Evolutionary conservation across 2,888 invertebrate species (phyloP), one percentile per base, ranked within the genome.

Genomic region (Lutraria lutraria): DNA sequence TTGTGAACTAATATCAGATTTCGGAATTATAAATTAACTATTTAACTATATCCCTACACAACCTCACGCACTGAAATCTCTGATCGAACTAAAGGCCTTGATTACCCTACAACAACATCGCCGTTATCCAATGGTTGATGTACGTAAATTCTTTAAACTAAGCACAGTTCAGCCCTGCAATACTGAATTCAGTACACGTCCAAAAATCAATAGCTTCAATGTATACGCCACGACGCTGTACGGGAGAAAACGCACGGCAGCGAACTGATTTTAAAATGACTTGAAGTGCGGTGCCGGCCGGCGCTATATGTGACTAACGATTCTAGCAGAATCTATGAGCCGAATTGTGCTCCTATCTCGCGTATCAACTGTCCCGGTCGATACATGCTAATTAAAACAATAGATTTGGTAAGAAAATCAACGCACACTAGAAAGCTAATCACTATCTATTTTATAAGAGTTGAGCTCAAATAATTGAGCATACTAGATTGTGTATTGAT

Each of bases 301-400:
- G 25, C 21, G 29, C 34, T 43, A 8, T 72, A 31, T 76, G 54
- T 63, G 68, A 54, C 84, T 84, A 86, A 90, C 84, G 86, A 83
- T 81, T 83, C 72, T 53, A 85, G 76, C 86, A 87, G 82, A 76
- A 85, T 86, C 85, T 81, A 60, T 83, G 81, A 29, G n/a, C 63
- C 68, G 31, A 52, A 68, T 53, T 63, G 80, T 52, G 34, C 43
- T 68, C 29, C 68, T 54, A 29, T 29, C 79, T 79, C 43, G 72
- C 56, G 43, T 72, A 53, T 56, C 54, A 83, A 81, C 80, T 80
- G 72, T 56, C 68, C 76, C 54, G 87, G 89, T 91, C 91, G 81
- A 91, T 89, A 89, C 25, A 34, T 25, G 79, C 80, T 91, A 91
- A 91, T 91, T 91, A 91, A 89, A 88, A 90, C 87, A 87, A 89